These are phyloP conservation scores for Drosophila longiperda DNA, from an alignment of 2,888 invertebrate species.

Conservation along the genomic window DNA sequence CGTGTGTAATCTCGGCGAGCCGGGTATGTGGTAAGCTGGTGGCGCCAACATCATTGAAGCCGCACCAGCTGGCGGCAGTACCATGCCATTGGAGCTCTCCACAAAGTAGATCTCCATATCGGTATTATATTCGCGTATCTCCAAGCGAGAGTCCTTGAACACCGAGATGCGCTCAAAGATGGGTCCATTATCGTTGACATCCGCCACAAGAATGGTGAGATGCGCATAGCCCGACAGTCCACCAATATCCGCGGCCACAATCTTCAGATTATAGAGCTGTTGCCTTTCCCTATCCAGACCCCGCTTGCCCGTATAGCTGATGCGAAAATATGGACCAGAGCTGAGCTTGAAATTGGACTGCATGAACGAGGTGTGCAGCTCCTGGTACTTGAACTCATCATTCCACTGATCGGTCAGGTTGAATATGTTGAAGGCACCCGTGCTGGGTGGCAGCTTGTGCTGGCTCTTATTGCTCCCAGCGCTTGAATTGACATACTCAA, in stretches of 20 bases:
- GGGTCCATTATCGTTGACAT: conserved; percentile 93
- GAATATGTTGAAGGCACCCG: conserved; percentile 80
- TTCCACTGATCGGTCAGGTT: conserved; percentile 84
- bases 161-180: conserved; percentile 90
- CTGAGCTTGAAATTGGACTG: conserved; percentile 79
- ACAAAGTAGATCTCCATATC: conserved; percentile 86
- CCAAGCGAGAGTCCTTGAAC: conserved; percentile 88
- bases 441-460: conserved; percentile 78
- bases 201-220: conserved; percentile 89
- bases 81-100: conserved; percentile 73
- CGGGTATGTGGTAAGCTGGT: conserved; percentile 82
- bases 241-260: conserved; percentile 91
- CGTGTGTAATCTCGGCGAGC: conserved; percentile 79
- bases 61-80: conserved; percentile 52
- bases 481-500: conserved; percentile 87
- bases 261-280: conserved; percentile 88
- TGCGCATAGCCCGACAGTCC: conserved; percentile 91
- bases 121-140: conserved; percentile 88
- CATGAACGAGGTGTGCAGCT: conserved; percentile 83
- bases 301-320: conserved; percentile 82
- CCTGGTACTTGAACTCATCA: conserved; percentile 83
- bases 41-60: conserved; percentile 67
- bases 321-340: conserved; percentile 80
- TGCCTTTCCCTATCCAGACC: conserved; percentile 91
- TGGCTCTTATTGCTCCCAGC: conserved; percentile 73